Base-by-base conservation (phyloP, 2,113 vertebrate species). In the Atherinomorus stipes region DNA sequence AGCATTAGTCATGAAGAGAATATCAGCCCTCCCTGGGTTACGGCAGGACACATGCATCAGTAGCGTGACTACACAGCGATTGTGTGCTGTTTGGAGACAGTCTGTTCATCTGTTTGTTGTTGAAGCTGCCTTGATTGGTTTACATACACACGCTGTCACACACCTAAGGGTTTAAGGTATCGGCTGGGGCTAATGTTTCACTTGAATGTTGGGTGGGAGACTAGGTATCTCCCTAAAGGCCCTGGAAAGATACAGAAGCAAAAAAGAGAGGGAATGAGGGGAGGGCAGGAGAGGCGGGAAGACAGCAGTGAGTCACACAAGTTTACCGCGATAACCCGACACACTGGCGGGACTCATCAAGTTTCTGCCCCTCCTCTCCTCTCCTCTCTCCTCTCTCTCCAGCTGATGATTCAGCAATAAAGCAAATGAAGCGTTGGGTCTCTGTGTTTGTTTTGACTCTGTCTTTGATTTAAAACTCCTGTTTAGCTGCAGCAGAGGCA, bases 161-260 rank as follows among this genome's bases (percentile, higher is more conserved):
- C 69, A 76, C 60, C 64, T 45, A 53, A 62, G 79, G 68, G 85
- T 91, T 87, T 86, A 69, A 84, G 79, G 74, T 89, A 85, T 83
- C 71, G 64, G 88, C 70, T 34, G n/a, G 75, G 76, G 90, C 85
- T 94, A 94, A 93, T 91, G 86, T 93, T 93, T 93, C 91, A 90
- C 88, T 25, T 60, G 34, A 70, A 77, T 69, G 57, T 74, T 44
- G 42, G 72, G 81, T 19, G 42, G 85, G 52, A 76, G 71, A 56
- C 69, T 71, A 15, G 26, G 64, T 37, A 71, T 70, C 54, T 80
- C 84, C 79, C 83, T 58, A 2, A 47, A 81, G 87, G 82, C 76
- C 40, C 26, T 73, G 21, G 21, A 19, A 4, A 23, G 18, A 51
- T 47, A 52, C 8, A 52, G 57, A 5, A 47, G 63, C 53, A 26